Percentiles rank a stretch among this genome's conserved stretches.
These are phyloP conservation scores for Octopus bimaculoides DNA, from an alignment of 1,140 invertebrate species.

Conservation along the genomic window DNA sequence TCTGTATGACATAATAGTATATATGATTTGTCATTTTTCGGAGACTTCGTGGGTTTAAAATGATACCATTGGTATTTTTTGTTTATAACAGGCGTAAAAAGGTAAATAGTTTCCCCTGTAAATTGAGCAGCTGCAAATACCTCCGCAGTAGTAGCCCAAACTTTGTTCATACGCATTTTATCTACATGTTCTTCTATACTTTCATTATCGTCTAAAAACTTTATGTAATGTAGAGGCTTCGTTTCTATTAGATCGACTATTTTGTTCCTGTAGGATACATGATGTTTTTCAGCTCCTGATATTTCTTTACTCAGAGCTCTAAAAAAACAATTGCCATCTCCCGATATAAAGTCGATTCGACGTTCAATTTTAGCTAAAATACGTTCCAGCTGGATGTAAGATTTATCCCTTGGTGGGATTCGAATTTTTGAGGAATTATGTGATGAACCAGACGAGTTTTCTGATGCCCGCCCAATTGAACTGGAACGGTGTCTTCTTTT, in stretches of 20 bases:
- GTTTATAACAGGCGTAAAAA: conserved; percentile 41
- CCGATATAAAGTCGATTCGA: conserved; percentile 43
- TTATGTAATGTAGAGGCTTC: conserved; percentile 37
- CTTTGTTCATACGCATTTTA: conserved; percentile 34
- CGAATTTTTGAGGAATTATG: neutral
- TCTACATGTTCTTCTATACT: conserved; percentile 34
- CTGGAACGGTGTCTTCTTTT: too few species aligned
- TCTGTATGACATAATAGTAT: conserved; percentile 45
- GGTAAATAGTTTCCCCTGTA: conserved; percentile 41
- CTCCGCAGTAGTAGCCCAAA: conserved; percentile 48
- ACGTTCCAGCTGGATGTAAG: neutral
- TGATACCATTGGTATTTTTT: conserved; percentile 43
- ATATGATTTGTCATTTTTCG: conserved; percentile 13
- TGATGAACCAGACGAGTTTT: too few species aligned
- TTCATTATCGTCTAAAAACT: conserved; percentile 33
- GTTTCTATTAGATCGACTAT: conserved; percentile 43
- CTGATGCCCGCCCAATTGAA: too few species aligned
- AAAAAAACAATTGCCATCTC: conserved; percentile 54
- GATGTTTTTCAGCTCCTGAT: conserved; percentile 41
- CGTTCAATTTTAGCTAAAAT: conserved; percentile 25
- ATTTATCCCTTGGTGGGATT: neutral
- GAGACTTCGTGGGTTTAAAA: conserved; percentile 26
- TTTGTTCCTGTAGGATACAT: conserved; percentile 37
- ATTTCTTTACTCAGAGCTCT: conserved; percentile 48
- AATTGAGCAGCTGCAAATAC: conserved; percentile 47